Evolutionary conservation across 2,797 vertebrate species (phyloP).

Genomic region (Periparus ater): DNA sequence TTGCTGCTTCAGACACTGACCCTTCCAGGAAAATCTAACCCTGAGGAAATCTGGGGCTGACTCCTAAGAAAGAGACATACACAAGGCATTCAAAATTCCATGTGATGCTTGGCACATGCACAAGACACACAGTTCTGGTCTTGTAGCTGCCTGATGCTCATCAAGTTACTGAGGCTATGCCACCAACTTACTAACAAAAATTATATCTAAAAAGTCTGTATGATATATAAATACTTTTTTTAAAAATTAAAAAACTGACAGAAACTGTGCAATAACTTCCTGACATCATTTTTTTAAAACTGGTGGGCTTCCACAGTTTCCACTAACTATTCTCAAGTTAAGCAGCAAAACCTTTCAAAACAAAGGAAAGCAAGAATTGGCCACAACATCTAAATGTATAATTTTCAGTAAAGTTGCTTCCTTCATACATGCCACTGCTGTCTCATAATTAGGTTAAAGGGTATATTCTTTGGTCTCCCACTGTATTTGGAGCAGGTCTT

Average conservation of each 20-base stretch:
- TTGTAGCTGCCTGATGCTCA: not conserved
- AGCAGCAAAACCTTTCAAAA: not conserved
- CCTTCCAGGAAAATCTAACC: not conserved
- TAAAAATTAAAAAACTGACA: not conserved
- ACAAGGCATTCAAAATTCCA: not conserved
- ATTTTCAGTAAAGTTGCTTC: constrained; percentile 16
- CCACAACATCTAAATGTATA: not conserved
- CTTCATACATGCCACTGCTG: not conserved
- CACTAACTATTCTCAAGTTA: not conserved
- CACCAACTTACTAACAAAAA: not conserved
- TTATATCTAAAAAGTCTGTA: not conserved
- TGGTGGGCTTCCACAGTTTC: not conserved
- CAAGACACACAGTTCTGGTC: not conserved
- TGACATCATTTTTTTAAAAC: not conserved
- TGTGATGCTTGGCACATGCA: not conserved
- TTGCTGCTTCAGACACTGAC: not conserved
- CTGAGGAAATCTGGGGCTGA: not conserved
- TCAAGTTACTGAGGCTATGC: not conserved
- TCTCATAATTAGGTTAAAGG: not conserved
- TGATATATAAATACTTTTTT: not conserved
- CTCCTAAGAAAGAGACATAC: not conserved
- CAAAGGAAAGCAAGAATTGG: not conserved
- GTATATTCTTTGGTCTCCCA: not conserved
- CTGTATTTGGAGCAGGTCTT: not conserved
- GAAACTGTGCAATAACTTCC: not conserved